These are phyloP conservation scores for Nemoura dubitans DNA, from an alignment of 2,888 invertebrate genomes.

Conservation along the genomic window DNA sequence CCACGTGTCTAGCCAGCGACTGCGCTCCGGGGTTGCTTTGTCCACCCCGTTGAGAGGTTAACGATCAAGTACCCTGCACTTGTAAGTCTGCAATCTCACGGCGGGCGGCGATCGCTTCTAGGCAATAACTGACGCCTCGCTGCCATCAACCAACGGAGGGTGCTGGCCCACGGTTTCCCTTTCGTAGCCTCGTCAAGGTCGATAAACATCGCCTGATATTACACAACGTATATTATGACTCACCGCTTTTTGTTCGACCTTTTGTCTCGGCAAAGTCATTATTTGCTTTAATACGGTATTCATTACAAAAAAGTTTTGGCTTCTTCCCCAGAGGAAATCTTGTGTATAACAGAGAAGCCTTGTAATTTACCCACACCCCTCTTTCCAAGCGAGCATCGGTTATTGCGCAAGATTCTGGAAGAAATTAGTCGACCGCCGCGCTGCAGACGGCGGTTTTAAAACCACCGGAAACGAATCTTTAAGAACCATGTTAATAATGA, in stretches of 20 bases:
- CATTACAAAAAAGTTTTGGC: not conserved
- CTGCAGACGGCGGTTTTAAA: not conserved
- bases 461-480: too few species aligned
- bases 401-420: not conserved
- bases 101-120: too few species aligned
- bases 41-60: too few species aligned
- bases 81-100: too few species aligned
- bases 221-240: not conserved
- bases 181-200: not conserved
- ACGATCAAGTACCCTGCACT: too few species aligned
- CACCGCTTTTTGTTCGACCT: not conserved
- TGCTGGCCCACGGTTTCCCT: too few species aligned
- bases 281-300: not conserved
- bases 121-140: too few species aligned
- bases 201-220: slow-evolving; percentile 1
- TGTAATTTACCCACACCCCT: not conserved
- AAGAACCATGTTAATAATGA: too few species aligned
- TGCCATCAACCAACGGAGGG: too few species aligned
- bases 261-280: not conserved
- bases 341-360: not conserved
- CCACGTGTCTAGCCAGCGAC: too few species aligned
- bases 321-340: not conserved
- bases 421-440: not conserved
- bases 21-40: too few species aligned
- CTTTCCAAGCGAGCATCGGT: not conserved